Base-by-base conservation (phyloP, 2,113 vertebrate genomes). In the Tringa solitaria region DNA sequence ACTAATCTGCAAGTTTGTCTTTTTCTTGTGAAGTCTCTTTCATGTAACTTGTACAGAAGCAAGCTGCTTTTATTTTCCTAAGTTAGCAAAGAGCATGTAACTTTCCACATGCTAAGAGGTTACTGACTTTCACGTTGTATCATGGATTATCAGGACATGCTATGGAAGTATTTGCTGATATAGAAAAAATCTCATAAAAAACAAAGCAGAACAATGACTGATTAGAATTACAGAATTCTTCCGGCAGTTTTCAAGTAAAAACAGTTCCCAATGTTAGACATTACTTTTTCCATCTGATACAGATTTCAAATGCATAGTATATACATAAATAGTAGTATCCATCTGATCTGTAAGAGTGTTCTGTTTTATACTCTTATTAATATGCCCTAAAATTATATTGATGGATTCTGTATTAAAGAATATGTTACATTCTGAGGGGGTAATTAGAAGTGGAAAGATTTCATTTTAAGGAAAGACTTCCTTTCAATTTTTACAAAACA, bases 251-350 rank as follows among this genome's bases (percentile, higher is more conserved):
- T 79, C 60, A 88, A 54, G 70, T 80, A 86, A 86, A 88, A 95
- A 76, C 35, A 73, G 54, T 70, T 96, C 86, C 67, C 74, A 87
- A 91, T 77, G 85, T 91, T 87, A 96, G 82, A 95, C 70, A 89
- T 91, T 95, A 96, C 30, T 95, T 94, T 91, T 95, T 67, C 91
- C 95, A 97, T 97, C 95, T 95, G 96, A 96, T 96, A 95, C 92
- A 96, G 95, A 97, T 95, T 88, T 92, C 56, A 89, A 94, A 95
- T 65, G 76, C 8, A 54, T 60, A 79, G 43, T 81, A 95, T 86
- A 90, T 89, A 95, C 53, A 92, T 86, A 87, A 76, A 82, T 28
- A 93, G 57, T 61, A 77, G 50, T 46, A 90, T 82, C 63, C 37
- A 91, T 53, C n/a, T 43, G 51, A 48, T 74, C 41, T 88, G 77